Evolutionary conservation across 1,140 invertebrate species (phyloP), one percentile per base, ranked within the genome.

Genomic region (Ladona fulva): DNA sequence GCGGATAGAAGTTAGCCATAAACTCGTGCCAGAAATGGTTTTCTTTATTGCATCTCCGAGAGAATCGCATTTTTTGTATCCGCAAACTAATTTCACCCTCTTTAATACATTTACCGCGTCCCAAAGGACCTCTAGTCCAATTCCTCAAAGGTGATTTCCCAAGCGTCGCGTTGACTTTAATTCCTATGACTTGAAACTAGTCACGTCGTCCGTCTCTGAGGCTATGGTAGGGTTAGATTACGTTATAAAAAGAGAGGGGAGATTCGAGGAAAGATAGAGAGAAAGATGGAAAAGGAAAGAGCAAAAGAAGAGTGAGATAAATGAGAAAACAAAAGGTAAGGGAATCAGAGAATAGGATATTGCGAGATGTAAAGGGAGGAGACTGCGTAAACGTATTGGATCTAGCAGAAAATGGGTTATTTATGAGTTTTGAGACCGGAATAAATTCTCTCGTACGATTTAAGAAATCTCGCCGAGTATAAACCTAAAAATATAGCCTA

Each of bases 121-220:
- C 52, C n/a, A 12, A 66, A 22, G n/a, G 52, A 66, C 52, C 16
- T 16, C 52, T 3, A 66, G 52, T 66, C 52, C 52, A 66, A 66
- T 66, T 66, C 52, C 52, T 66, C 52, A 66, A 66, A 66, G 52
- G 52, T 66, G 52, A 66, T 66, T 66, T 66, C 52, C 52, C 52
- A 66, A 22, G 52, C 52, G 52, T 19, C 52, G 52, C 52, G 52
- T 66, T 19, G 52, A 66, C 52, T 66, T 66, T 66, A 66, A 66
- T 66, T 66, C 52, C 52, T 66, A 66, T 66, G 52, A 66, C 52
- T 66, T 66, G 52, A 66, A 66, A 16, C 52, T 19, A 66, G 52
- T 66, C 52, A 66, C 52, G 52, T 66, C 16, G 52, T 66, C 5
- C 5, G 52, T 22, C 52, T 66, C 52, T 19, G 52, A 66, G 52